Conservation (phyloP, 2,888 invertebrate genomes). For the Nasonia oneida region DNA sequence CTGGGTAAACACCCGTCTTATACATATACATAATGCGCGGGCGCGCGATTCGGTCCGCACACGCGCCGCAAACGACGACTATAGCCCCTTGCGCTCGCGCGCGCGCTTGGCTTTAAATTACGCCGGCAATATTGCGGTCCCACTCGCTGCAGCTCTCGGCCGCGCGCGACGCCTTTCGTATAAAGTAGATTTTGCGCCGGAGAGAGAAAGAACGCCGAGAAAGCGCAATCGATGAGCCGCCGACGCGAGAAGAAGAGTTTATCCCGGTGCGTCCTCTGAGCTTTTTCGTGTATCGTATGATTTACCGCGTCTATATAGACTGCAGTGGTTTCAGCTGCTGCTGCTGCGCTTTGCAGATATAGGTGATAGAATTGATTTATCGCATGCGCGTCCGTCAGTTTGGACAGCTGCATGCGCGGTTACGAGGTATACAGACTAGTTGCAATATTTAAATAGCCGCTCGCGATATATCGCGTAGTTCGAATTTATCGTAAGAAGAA, state of each 20-base stretch:
- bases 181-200: constrained; percentile 26
- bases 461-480: too few species aligned
- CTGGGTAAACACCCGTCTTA: constrained; percentile 5
- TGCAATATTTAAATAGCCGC: too few species aligned
- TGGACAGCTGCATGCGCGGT: too few species aligned
- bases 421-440: too few species aligned
- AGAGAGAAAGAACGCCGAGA: neutral
- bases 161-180: constrained; percentile 21
- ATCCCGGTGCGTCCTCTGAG: neutral
- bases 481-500: too few species aligned
- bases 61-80: neutral
- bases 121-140: neutral
- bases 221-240: neutral
- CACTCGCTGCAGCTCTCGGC: too few species aligned
- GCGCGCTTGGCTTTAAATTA: neutral
- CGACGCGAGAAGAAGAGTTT: neutral
- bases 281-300: neutral
- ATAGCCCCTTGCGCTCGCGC: neutral
- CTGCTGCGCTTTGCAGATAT: too few species aligned
- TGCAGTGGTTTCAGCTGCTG: too few species aligned
- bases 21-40: neutral
- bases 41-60: neutral
- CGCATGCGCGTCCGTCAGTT: too few species aligned
- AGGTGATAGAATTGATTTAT: too few species aligned
- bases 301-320: neutral